Evolutionary conservation across 2,113 vertebrate species (phyloP), one percentile per base, ranked within the genome.

Genomic region (Alouatta palliata): DNA sequence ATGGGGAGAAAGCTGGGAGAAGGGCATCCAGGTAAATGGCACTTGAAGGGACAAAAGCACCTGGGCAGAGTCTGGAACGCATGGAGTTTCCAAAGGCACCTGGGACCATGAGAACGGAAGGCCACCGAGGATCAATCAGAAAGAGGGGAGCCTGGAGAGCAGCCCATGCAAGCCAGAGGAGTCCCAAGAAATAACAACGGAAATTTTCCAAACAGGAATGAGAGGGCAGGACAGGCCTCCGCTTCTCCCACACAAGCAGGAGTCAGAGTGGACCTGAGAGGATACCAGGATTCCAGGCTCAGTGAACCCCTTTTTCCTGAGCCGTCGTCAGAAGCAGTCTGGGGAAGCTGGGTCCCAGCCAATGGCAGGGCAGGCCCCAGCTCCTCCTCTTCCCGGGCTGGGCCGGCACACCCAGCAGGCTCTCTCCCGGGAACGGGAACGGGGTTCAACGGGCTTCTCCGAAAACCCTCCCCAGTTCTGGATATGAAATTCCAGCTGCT

Each of bases 401-500:
- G 17, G 47, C 58, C 0, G 66, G 49, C 93, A 97, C 95, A 68
- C 90, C 90, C 61, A 27, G 12, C 80, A 71, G 66, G 23, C 90
- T 66, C 87, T 2, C 73, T 37, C 92, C 87, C 12, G 25, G 93
- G 58, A 93, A 80, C 45, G 2, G 80, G 58, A 93, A 75, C 45
- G 2, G 80, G 94, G 12, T 64, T 64, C 61, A 64, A 64, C 27
- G 4, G 27, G 27, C 80, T 87, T 89, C 56, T 49, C 35, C 47
- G 71, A 81, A 93, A 93, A 83, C 40, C 30, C 37, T 93, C 68
- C 43, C 79, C 6, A 30, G n/a, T 68, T 75, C 95, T 68, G 93
- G 96, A 54, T 96, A 94, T 95, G 97, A 77, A 64, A 47, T 90
- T n/a, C 64, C 11, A 1, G 49, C 87, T 32, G 61, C 94, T 47